These are phyloP conservation scores for Chrysomela aeneicollis DNA, from an alignment of 2,888 invertebrate species.

Conservation along the genomic window DNA sequence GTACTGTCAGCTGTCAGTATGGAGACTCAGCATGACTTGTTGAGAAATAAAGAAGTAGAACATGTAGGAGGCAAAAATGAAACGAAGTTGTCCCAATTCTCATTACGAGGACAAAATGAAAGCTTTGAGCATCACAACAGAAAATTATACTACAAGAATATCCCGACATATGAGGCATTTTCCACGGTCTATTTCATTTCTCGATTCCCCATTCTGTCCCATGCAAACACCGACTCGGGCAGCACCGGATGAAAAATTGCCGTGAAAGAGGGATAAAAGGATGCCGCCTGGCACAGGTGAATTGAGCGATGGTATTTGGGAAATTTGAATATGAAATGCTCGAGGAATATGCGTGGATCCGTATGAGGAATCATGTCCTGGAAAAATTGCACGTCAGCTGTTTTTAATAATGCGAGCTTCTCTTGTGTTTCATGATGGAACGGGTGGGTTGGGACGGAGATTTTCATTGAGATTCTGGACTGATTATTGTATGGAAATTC, in stretches of 20 bases:
- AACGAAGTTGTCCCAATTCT: too few relatives aligned
- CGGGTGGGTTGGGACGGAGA: not conserved
- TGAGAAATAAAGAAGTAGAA: too few relatives aligned
- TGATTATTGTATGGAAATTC: not conserved
- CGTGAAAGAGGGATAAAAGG: slow-evolving; percentile 17
- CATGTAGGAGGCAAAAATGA: too few relatives aligned
- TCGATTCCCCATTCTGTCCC: not conserved
- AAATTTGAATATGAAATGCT: slow-evolving; percentile 39
- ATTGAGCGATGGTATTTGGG: slow-evolving; percentile 32
- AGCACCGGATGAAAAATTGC: slow-evolving; percentile 23
- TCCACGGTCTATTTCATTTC: not conserved
- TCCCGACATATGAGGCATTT: not conserved
- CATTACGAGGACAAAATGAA: too few relatives aligned
- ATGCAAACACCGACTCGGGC: not conserved
- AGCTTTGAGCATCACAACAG: too few relatives aligned
- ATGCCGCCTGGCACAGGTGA: slow-evolving; percentile 28
- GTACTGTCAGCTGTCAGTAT: too few relatives aligned
- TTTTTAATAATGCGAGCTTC: slow-evolving; percentile 35
- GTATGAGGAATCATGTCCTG: slow-evolving; percentile 32
- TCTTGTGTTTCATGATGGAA: slow-evolving; percentile 18
- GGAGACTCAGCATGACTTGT: too few relatives aligned
- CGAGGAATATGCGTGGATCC: slow-evolving; percentile 33
- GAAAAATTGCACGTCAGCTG: slow-evolving; percentile 33
- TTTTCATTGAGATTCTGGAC: not conserved
- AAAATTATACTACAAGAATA: too few relatives aligned